A percentile compares a stretch with the other conserved stretches of the same genome.
phyloP scores from a whole-genome alignment of 2,888 invertebrate species.

The Lasioglossum leucozonium region DNA sequence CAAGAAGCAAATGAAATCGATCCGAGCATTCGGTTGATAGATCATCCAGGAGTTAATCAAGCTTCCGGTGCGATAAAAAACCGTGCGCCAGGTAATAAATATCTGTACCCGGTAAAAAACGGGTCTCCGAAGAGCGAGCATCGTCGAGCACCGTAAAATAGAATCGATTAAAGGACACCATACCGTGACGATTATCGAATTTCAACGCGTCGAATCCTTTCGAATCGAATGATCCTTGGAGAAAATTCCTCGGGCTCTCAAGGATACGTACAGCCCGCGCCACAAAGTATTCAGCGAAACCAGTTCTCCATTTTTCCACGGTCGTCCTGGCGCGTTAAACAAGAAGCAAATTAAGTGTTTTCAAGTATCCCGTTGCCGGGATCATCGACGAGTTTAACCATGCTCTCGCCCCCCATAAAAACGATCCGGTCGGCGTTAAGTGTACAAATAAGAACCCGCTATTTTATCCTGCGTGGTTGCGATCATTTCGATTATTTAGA shows the following conservation, averaged over 20 bases:
- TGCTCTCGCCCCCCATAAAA: neutral
- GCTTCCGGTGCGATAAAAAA: neutral
- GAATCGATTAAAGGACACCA: neutral
- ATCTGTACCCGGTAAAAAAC: neutral
- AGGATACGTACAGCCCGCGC: neutral
- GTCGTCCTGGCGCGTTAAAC: constrained; percentile 13
- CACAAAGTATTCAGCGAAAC: constrained; percentile 15
- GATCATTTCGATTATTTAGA: neutral
- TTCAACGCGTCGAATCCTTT: neutral
- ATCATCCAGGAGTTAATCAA: constrained; percentile 2
- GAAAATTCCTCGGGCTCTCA: neutral
- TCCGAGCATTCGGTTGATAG: constrained; percentile 18
- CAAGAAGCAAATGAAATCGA: constrained; percentile 27
- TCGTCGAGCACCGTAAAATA: neutral
- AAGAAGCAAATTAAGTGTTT: constrained; percentile 30
- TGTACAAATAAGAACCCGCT: neutral
- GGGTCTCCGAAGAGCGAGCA: neutral
- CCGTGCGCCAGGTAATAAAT: neutral
- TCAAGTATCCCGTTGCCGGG: constrained; percentile 2
- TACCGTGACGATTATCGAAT: neutral
- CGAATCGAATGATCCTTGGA: neutral
- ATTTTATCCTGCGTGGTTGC: neutral
- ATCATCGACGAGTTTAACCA: constrained; percentile 18
- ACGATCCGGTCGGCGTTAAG: neutral
- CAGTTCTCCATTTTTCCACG: constrained; percentile 9